These are phyloP conservation scores for Hoplostethus atlanticus DNA, from an alignment of 2,797 vertebrate species.

Conservation along the genomic window DNA sequence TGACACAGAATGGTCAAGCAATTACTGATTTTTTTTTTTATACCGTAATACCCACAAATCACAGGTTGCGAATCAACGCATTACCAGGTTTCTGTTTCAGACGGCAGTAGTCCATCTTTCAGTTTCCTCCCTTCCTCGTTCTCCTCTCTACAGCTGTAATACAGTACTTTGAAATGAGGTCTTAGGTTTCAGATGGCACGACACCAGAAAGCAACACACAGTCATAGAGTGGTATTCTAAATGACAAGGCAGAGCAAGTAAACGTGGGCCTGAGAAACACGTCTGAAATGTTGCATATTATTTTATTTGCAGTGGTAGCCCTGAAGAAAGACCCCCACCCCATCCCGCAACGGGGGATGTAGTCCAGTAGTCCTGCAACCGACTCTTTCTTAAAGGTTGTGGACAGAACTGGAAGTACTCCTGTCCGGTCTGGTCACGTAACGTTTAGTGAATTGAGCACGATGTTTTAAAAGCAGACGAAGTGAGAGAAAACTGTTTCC, in stretches of 20 bases:
- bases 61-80: conserved; percentile 30
- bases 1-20: conserved; percentile 27
- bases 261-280: conserved; percentile 11
- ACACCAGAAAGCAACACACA: conserved; percentile 63
- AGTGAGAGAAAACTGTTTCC: too few relatives aligned
- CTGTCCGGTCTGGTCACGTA: too few relatives aligned
- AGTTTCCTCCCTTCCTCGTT: conserved; percentile 66
- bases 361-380: too few relatives aligned
- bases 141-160: conserved; percentile 53
- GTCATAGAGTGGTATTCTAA: conserved; percentile 36
- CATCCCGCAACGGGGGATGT: too few relatives aligned
- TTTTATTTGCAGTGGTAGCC: too few relatives aligned
- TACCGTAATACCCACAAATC: conserved; percentile 36
- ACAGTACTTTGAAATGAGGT: conserved; percentile 79
- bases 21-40: conserved; percentile 8
- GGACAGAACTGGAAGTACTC: too few relatives aligned
- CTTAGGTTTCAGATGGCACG: conserved; percentile 77
- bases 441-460: too few relatives aligned
- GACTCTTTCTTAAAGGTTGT: too few relatives aligned
- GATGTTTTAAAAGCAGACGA: too few relatives aligned
- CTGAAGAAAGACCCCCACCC: too few relatives aligned
- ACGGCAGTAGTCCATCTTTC: conserved; percentile 62
- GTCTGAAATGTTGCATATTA: conserved; percentile 1
- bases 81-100: conserved; percentile 72
- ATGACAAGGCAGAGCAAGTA: conserved; percentile 28